These are phyloP conservation scores for Drosophila sturtevanti DNA, from an alignment of 1,140 invertebrate genomes.

Conservation along the genomic window DNA sequence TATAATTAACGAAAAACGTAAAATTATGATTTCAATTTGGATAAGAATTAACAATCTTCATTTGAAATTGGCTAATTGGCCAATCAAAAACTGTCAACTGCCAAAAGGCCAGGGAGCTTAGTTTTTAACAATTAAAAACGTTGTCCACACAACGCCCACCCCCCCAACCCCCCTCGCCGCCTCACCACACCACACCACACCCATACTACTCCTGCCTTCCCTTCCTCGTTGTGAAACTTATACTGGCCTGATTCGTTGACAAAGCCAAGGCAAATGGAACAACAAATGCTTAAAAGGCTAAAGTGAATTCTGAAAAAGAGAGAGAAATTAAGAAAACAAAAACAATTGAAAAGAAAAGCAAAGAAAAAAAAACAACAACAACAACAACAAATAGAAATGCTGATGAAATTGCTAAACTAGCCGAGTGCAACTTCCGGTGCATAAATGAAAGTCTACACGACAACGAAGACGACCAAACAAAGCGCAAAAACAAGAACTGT, in stretches of 20 bases:
- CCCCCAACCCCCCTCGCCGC: slow-evolving; percentile 11
- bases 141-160: slow-evolving; percentile 48
- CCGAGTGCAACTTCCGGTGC: slow-evolving; percentile 73
- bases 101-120: slow-evolving; percentile 34
- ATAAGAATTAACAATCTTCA: slow-evolving; percentile 28
- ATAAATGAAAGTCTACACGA: slow-evolving; percentile 68
- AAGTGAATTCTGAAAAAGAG: slow-evolving; percentile 29
- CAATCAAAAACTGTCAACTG: slow-evolving; percentile 74
- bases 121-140: slow-evolving; percentile 70
- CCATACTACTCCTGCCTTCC: too few species aligned
- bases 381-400: too few species aligned
- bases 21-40: neutral
- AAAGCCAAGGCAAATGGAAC: slow-evolving; percentile 67
- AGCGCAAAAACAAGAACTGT: slow-evolving; percentile 47
- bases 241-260: neutral
- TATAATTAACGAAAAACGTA: too few species aligned
- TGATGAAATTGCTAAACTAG: slow-evolving; percentile 39
- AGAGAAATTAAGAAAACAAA: slow-evolving; percentile 66
- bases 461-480: slow-evolving; percentile 25
- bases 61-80: slow-evolving; percentile 61
- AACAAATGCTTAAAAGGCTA: slow-evolving; percentile 51
- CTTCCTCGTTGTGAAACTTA: neutral
- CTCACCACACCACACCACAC: too few species aligned
- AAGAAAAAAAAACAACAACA: too few species aligned
- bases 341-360: too few species aligned